These are phyloP conservation scores for Phyllostomus discolor DNA, from an alignment of 2,113 vertebrate genomes.

Conservation along the genomic window DNA sequence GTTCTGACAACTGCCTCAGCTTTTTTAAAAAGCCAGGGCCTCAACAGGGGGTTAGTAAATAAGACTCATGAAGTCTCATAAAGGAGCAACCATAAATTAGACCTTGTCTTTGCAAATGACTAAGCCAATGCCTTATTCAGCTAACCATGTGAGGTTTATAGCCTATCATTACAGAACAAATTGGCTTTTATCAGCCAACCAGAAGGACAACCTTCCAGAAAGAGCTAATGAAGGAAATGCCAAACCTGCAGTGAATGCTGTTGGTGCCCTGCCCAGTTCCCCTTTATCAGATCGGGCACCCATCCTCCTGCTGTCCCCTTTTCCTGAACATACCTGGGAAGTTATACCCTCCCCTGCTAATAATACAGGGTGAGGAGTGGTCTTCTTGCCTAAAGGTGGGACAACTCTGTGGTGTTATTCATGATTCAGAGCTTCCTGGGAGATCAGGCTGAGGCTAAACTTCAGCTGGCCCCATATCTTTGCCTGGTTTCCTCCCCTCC, in stretches of 20 bases:
- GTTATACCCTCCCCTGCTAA: background rate
- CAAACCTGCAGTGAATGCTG: background rate
- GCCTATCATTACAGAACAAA: slow-evolving; percentile 38
- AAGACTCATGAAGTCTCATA: slow-evolving; percentile 16
- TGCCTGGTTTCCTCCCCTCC: background rate
- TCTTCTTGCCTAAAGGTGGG: background rate
- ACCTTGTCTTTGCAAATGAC: slow-evolving; percentile 31
- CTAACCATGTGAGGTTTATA: background rate
- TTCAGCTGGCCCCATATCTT: background rate
- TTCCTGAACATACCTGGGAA: background rate
- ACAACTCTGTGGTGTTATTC: background rate
- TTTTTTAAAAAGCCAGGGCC: background rate
- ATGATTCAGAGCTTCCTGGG: background rate
- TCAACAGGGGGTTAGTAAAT: background rate
- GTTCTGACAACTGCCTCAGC: background rate
- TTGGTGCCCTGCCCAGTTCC: background rate
- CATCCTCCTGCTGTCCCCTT: background rate
- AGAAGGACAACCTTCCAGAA: background rate
- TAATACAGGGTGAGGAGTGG: background rate
- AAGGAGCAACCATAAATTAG: slow-evolving; percentile 37
- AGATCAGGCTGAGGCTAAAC: background rate
- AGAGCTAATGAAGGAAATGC: background rate
- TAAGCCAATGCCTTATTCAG: background rate
- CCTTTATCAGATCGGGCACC: background rate
- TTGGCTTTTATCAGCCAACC: background rate